phyloP scores from a whole-genome alignment of 1,140 invertebrate genomes.

The Pinna nobilis region DNA sequence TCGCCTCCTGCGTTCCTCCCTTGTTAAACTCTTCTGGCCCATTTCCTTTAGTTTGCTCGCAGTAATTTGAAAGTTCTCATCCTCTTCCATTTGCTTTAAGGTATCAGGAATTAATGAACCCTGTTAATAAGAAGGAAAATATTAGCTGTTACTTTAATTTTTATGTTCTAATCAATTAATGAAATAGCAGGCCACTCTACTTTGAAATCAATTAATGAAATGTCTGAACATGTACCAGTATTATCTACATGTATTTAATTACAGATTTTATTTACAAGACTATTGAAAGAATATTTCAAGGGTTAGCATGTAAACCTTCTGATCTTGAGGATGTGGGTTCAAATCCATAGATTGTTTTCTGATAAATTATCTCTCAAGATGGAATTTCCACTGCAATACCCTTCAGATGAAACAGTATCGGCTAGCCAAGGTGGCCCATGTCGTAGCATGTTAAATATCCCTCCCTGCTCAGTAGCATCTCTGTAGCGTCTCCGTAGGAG shows the following conservation, averaged over 20 bases:
- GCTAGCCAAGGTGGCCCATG: no score
- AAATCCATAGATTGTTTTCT: no score
- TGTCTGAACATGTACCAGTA: neutral
- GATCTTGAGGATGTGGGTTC: no score
- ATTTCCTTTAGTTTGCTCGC: conserved; percentile 48
- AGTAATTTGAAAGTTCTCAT: conserved; percentile 53
- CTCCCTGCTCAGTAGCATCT: no score
- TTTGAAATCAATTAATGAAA: neutral
- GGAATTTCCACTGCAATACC: no score
- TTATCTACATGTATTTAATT: neutral
- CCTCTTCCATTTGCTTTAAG: conserved; percentile 57
- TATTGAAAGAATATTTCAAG: no score
- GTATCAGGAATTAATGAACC: conserved; percentile 57
- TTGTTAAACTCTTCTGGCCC: conserved; percentile 53
- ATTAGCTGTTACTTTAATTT: neutral
- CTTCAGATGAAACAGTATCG: no score
- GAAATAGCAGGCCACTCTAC: neutral
- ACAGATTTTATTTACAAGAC: neutral
- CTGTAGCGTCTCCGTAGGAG: no score
- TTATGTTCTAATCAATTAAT: neutral
- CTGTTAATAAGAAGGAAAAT: conserved; percentile 33
- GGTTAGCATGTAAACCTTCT: no score
- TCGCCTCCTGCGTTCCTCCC: conserved; percentile 54
- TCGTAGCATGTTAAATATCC: no score
- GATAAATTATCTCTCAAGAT: no score